Percentiles rank a stretch among this genome's conserved stretches.
Evolutionary conservation across 1,140 invertebrate species (phyloP).

Genomic region (Oreohelix idahoensis): DNA sequence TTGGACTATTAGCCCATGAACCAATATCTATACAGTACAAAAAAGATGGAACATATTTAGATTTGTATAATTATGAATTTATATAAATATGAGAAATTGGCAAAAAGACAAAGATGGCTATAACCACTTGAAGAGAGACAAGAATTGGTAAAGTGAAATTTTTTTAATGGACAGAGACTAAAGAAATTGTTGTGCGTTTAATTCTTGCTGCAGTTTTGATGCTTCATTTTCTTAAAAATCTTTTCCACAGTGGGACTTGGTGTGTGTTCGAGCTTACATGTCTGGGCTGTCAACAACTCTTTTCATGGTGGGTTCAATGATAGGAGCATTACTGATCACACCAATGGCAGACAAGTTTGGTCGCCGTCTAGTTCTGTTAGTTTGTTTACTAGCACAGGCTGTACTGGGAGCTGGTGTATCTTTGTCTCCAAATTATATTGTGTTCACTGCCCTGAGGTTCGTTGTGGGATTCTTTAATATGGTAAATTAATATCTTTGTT

Average conservation of each 20-base stretch:
- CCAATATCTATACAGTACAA: too few relatives aligned
- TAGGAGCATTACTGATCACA: slow-evolving; percentile 86
- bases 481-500: slow-evolving; percentile 49
- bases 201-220: too few relatives aligned
- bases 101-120: too few relatives aligned
- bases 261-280: slow-evolving; percentile 64
- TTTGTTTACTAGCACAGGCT: slow-evolving; percentile 69
- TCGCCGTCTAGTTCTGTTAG: slow-evolving; percentile 60
- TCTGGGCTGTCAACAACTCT: slow-evolving; percentile 75
- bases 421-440: slow-evolving; percentile 57
- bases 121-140: too few relatives aligned
- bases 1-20: too few relatives aligned
- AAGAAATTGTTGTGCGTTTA: too few relatives aligned
- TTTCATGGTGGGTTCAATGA: slow-evolving; percentile 87
- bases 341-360: slow-evolving; percentile 84
- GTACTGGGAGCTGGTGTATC: slow-evolving; percentile 58
- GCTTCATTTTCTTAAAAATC: too few relatives aligned
- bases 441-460: slow-evolving; percentile 67
- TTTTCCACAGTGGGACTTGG: slow-evolving; percentile 68
- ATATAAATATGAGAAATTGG: too few relatives aligned
- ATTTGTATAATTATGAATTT: too few relatives aligned
- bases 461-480: slow-evolving; percentile 69
- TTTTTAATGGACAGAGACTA: too few relatives aligned
- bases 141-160: too few relatives aligned
- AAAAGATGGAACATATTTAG: too few relatives aligned